Conservation (phyloP, 2,888 invertebrate species). For the Ellobium chinense region DNA sequence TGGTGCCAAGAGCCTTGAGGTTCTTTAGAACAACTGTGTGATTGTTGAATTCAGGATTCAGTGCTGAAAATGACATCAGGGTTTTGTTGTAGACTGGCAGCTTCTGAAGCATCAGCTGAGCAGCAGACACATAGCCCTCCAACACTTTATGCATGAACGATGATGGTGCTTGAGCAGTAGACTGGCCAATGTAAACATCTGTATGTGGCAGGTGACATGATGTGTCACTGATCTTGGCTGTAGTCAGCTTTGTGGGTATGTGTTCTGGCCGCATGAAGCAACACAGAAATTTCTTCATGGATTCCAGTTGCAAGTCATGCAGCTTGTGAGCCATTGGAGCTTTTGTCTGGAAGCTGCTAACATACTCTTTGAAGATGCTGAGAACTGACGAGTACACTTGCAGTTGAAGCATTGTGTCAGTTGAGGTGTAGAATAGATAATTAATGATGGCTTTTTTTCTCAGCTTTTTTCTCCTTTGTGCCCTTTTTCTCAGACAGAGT, state of each 20-base stretch:
- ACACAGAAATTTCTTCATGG: background rate
- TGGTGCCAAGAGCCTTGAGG: background rate
- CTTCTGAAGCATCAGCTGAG: constrained; percentile 6
- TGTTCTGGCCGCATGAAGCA: constrained; percentile 14
- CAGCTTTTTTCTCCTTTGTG: constrained; percentile 3
- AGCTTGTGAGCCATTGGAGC: constrained; percentile 20
- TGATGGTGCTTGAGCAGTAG: background rate
- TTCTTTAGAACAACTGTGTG: background rate
- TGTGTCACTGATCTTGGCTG: background rate
- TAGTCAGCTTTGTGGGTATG: background rate
- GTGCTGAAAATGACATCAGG: background rate
- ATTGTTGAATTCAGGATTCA: constrained; percentile 8
- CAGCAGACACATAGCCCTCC: background rate
- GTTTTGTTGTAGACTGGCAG: background rate
- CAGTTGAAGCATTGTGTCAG: background rate
- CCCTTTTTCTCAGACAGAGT: background rate
- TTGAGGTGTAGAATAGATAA: background rate
- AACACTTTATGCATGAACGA: background rate
- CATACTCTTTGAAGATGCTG: constrained; percentile 16
- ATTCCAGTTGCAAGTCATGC: background rate
- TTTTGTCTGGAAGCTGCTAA: constrained; percentile 11
- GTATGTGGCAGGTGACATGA: background rate
- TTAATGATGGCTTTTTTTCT: background rate
- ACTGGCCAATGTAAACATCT: constrained; percentile 2
- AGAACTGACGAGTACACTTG: constrained; percentile 5